Evolutionary conservation across 1,140 invertebrate genomes (phyloP).

Genomic region (Drosophila nigromelanica): DNA sequence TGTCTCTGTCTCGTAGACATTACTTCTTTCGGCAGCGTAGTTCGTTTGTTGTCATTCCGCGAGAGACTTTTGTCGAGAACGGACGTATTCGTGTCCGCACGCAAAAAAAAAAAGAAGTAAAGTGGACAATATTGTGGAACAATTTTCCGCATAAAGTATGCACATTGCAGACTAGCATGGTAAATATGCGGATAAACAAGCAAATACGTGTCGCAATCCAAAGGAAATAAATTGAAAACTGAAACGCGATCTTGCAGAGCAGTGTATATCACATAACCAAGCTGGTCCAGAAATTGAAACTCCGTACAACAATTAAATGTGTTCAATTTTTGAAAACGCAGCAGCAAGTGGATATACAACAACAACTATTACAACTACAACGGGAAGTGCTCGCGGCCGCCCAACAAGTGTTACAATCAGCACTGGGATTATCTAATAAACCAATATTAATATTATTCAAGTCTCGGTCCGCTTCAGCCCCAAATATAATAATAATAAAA

Average conservation of each 20-base stretch:
- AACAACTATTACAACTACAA: constrained; percentile 28
- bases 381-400: constrained; percentile 66
- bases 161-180: constrained; percentile 27
- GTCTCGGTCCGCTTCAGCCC: constrained; percentile 21
- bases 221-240: background rate
- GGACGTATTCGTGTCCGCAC: constrained; percentile 33
- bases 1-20: constrained; percentile 13
- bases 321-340: constrained; percentile 39
- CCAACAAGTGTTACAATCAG: constrained; percentile 72
- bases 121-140: constrained; percentile 26
- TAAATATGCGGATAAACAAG: constrained; percentile 27
- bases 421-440: constrained; percentile 77
- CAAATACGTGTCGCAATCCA: constrained; percentile 25
- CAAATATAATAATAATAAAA: constrained; percentile 46
- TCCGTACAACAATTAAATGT: constrained; percentile 53
- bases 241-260: constrained; percentile 30
- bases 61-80: constrained; percentile 44
- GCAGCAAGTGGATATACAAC: constrained; percentile 35
- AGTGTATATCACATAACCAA: constrained; percentile 32
- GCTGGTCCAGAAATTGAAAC: constrained; percentile 31
- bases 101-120: background rate
- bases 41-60: constrained; percentile 50
- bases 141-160: constrained; percentile 13
- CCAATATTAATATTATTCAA: constrained; percentile 47
- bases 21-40: constrained; percentile 23